These are phyloP conservation scores for Penaeus vannamei DNA, from an alignment of 1,140 invertebrate species.

Conservation along the genomic window DNA sequence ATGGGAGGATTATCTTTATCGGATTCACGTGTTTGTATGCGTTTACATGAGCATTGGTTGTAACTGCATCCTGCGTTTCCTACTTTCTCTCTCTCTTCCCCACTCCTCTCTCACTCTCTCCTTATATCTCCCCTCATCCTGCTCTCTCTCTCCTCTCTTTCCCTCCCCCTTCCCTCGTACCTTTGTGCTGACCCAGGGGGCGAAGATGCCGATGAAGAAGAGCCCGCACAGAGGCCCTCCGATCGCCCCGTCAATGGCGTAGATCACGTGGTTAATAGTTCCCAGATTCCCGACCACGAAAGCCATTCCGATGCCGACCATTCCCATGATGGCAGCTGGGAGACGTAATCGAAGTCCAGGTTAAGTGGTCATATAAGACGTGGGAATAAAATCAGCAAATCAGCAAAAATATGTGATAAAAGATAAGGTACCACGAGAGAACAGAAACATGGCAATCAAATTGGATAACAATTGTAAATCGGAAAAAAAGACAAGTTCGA, in stretches of 20 bases:
- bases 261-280: slow-evolving; percentile 30
- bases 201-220: slow-evolving; percentile 19
- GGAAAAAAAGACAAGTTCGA: no score
- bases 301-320: slow-evolving; percentile 23
- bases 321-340: neutral
- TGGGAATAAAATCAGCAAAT: neutral
- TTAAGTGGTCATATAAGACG: neutral
- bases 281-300: slow-evolving; percentile 37
- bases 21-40: no score
- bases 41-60: no score
- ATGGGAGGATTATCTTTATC: no score
- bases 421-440: no score
- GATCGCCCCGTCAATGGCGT: slow-evolving; percentile 7
- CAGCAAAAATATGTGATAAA: neutral
- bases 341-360: neutral
- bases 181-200: slow-evolving; percentile 30
- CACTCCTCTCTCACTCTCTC: no score
- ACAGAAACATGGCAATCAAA: no score
- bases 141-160: no score
- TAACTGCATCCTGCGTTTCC: no score
- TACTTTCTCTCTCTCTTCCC: no score
- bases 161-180: neutral
- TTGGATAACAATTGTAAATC: no score
- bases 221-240: slow-evolving; percentile 9
- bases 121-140: no score